phyloP scores from a whole-genome alignment of 2,797 vertebrate species.

The Telmatherina bonti region DNA sequence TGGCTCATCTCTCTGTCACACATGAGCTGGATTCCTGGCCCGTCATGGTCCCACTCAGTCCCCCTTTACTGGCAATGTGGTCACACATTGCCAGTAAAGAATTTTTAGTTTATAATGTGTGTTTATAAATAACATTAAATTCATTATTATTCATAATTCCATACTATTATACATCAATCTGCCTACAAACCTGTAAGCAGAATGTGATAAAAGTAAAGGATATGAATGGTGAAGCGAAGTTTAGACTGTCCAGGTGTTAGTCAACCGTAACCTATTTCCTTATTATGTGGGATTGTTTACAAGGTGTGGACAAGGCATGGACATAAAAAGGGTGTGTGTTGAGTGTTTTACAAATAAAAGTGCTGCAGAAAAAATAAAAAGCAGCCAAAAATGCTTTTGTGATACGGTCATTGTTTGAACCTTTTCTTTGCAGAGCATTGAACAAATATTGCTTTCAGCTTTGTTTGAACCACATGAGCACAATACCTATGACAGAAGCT shows the following conservation, averaged over 20 bases:
- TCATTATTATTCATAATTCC: not conserved
- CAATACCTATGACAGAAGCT: not conserved
- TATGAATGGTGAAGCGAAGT: slow-evolving; percentile 3
- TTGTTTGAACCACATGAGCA: not conserved
- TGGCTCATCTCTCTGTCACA: slow-evolving; percentile 71
- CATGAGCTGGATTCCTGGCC: slow-evolving; percentile 68
- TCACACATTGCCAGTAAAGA: too few relatives aligned
- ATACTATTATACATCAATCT: not conserved
- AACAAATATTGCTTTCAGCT: not conserved
- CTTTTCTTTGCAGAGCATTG: not conserved
- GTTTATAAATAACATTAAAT: not conserved
- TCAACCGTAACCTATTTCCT: slow-evolving; percentile 46
- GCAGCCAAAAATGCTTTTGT: not conserved
- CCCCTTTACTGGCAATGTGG: too few relatives aligned
- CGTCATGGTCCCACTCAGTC: too few relatives aligned
- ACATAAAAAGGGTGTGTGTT: slow-evolving; percentile 10
- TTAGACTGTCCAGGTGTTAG: slow-evolving; percentile 35
- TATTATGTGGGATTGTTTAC: slow-evolving; percentile 25
- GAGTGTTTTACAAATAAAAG: not conserved
- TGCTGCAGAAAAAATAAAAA: not conserved
- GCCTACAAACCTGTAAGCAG: not conserved
- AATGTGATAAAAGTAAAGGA: slow-evolving; percentile 2
- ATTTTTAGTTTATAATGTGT: too few relatives aligned
- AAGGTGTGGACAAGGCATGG: slow-evolving; percentile 3
- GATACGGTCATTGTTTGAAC: not conserved